Percentiles rank a stretch among this genome's conserved stretches.
Conservation (phyloP, 1,140 invertebrate genomes). For the Eciton burchellii region DNA sequence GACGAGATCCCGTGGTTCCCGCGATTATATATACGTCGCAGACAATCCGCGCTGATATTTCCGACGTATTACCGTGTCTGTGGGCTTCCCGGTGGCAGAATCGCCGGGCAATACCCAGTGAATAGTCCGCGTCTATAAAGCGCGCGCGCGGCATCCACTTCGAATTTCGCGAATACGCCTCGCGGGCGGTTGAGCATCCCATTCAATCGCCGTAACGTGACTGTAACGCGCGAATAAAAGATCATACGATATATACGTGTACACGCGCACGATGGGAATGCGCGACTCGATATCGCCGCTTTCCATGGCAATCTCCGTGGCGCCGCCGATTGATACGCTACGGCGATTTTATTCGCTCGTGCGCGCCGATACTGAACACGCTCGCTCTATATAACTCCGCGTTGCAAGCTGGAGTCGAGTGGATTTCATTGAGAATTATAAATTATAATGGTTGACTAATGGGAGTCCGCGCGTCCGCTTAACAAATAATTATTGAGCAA, state of each 20-base stretch:
- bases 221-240: slow-evolving; percentile 22
- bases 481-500: background rate
- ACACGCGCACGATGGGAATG: background rate
- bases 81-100: background rate
- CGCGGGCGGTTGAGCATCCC: slow-evolving; percentile 4
- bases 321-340: slow-evolving; percentile 12
- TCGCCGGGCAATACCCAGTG: background rate
- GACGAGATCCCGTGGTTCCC: slow-evolving; percentile 3
- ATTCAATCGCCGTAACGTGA: slow-evolving; percentile 21
- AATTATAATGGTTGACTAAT: background rate
- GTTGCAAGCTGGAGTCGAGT: background rate
- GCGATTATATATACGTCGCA: slow-evolving; percentile 21
- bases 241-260: background rate
- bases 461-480: no score
- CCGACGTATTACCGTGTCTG: slow-evolving; percentile 20
- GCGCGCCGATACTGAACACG: background rate
- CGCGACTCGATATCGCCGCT: background rate
- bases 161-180: background rate
- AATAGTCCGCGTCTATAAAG: slow-evolving; percentile 20
- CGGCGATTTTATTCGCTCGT: slow-evolving; percentile 13
- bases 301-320: background rate
- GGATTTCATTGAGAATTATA: background rate
- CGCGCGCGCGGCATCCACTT: slow-evolving; percentile 15
- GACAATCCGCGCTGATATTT: slow-evolving; percentile 26
- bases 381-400: background rate